Evolutionary conservation across 2,113 vertebrate species (phyloP), one percentile per base, ranked within the genome.

Genomic region (Sinocyclocheilus grahami): DNA sequence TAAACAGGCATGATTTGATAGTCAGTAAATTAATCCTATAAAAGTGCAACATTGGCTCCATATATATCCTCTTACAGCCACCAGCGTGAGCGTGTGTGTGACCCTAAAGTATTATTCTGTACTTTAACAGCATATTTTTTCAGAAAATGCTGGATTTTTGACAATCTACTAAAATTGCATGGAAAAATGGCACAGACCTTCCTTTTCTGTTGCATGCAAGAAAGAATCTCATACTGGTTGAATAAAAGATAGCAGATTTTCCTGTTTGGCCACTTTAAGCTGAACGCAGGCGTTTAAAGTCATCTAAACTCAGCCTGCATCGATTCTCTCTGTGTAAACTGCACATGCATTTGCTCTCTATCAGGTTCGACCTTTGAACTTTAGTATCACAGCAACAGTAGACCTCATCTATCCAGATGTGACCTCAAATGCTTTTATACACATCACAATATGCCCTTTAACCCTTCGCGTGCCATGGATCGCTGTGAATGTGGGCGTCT

Each of bases 1-100:
- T 63, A 67, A 82, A 82, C 81, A 53, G 24, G 63, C 63, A 69
- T 71, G 65, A 82, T 82, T 51, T 82, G 81, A 82, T 82, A 82
- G 81, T 13, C 63, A 33, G 81, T 71, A 71, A 71, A 71, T 82
- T 53, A 82, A 82, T 82, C 27, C 63, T 69, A 82, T 82, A 82
- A 82, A 82, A 55, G 16, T 69, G 81, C 46, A 53, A 69, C 81
- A 82, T 48, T 82, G 60, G 39, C 60, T 82, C 24, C 39, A 82
- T 67, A 81, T 81, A 48, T 82, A 30, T 63, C 42, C 7, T 27
- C 60, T 27, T 81, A 48, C 79, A 46, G 37, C 42, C 42, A 46
- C 9, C 78, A 24, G 78, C 3, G 33, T 62, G 55, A 24, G 42
- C 13, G 72, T 24, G 42, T 22, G 71, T n/a, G 58, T 62, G 58